Evolutionary conservation across 2,888 invertebrate genomes (phyloP), one percentile per base, ranked within the genome.

Genomic region (Xestia xanthographa): DNA sequence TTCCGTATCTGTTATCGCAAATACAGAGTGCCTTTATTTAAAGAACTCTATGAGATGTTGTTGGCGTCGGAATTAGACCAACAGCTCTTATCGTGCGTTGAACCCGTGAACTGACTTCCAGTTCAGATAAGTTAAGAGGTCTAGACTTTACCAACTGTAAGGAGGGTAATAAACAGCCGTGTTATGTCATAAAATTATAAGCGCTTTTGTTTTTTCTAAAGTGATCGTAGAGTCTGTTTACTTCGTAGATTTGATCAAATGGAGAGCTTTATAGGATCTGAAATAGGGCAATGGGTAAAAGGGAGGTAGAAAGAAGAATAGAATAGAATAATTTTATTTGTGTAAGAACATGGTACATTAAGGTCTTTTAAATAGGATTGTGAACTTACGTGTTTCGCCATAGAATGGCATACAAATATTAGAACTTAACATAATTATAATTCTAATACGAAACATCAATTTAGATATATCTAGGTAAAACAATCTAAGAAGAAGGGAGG

Each of bases 21-120:
- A 48, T 22, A 58, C 26, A 56, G 56, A 34, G 26, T 17, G 58
- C 1, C 26, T 67, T 58, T 70, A 82, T 69, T 82, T 75, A 48
- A 53, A 66, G 62, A 82, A 62, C 14, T 69, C 69, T 58, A 69
- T 66, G 83, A 83, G 70, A 77, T 62, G 38, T 66, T 58, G 50
- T 58, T 34, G 68, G 26, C 50, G 58, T 66, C n/a, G 22, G 45
- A 82, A 74, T 62, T 74, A 74, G 73, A 77, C 26, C 79, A 78
- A 66, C 62, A 4, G n/a, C 67, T 72, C 73, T 69, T 77, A 86
- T 87, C 80, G 66, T 62, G 11, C 73, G 34, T 83, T 69, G 86
- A 29, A 83, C 83, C 50, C 72, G 26, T 22, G 17, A 67, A 77
- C 63, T 63, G 29, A 53, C 68, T 83, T 69, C 78, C 83, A 83